A percentile compares a stretch with the other conserved stretches of the same genome.
Evolutionary conservation across 2,888 invertebrate species (phyloP).

Genomic region (Anagyrus pseudococci): DNA sequence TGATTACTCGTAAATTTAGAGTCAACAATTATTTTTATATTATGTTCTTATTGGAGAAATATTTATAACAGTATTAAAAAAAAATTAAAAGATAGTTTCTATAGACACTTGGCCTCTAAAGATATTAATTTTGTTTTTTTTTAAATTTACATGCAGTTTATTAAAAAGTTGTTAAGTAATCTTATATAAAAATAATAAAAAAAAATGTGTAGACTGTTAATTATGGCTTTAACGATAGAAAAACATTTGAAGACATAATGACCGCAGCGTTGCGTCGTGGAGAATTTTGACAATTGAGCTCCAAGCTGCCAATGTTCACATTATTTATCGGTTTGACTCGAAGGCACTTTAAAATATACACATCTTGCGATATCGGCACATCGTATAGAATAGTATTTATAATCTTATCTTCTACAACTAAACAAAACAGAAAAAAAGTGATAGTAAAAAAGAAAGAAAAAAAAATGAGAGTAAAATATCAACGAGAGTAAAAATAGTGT

Average conservation of each 20-base stretch:
- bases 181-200: neutral
- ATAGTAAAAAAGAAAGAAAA: conserved; percentile 3
- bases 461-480: conserved; percentile 11
- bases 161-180: conserved; percentile 16
- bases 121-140: conserved; percentile 10
- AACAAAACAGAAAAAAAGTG: conserved; percentile 19
- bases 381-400: conserved; percentile 17
- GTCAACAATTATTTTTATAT: too few relatives aligned
- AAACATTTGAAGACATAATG: neutral
- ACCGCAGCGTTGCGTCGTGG: conserved; percentile 1
- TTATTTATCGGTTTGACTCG: conserved; percentile 16
- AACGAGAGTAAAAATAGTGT: conserved; percentile 38
- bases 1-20: too few relatives aligned
- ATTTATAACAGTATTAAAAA: conserved; percentile 5
- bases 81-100: too few relatives aligned
- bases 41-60: neutral
- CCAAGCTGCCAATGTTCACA: conserved; percentile 27
- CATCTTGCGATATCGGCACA: conserved; percentile 29
- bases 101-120: conserved; percentile 19
- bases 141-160: conserved; percentile 22
- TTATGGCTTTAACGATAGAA: too few relatives aligned
- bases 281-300: conserved; percentile 32
- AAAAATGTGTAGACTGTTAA: too few relatives aligned
- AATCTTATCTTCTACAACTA: conserved; percentile 34
- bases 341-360: conserved; percentile 17